These are phyloP conservation scores for Tragopan temminckii DNA, from an alignment of 2,797 vertebrate species.

Conservation along the genomic window DNA sequence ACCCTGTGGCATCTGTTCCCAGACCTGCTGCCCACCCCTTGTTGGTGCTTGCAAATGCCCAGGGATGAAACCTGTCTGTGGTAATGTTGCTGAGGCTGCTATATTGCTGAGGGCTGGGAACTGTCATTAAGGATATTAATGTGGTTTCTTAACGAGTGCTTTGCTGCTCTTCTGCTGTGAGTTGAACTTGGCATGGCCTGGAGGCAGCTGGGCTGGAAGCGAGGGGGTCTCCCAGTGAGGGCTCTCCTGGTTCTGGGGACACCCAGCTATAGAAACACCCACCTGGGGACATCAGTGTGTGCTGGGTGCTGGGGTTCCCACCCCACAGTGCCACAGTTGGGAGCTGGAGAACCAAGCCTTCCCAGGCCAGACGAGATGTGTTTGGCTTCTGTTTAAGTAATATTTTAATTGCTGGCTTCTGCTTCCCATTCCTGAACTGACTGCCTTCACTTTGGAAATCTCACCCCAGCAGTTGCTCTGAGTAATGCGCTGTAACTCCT, in stretches of 20 bases:
- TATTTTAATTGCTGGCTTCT: not conserved
- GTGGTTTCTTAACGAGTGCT: not conserved
- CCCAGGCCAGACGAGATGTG: accelerated
- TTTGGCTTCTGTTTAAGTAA: not conserved
- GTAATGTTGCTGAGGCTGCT: accelerated
- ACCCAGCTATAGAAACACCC: not conserved
- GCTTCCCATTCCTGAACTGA: not conserved
- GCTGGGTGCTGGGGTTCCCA: not conserved
- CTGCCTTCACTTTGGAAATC: not conserved
- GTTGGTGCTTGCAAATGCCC: not conserved
- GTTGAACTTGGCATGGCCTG: not conserved
- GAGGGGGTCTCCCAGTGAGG: not conserved
- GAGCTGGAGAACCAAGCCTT: accelerated
- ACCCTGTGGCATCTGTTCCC: too few relatives aligned
- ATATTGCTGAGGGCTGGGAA: not conserved
- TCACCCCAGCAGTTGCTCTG: not conserved
- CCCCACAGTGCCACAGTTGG: not conserved
- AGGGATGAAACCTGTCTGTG: accelerated
- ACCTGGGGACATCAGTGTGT: not conserved
- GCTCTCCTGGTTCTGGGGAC: not conserved
- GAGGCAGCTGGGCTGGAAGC: not conserved
- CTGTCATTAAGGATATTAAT: not conserved
- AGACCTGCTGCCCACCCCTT: accelerated
- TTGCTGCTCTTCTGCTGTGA: not conserved
- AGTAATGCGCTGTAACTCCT: not conserved